Conservation (phyloP, 2,888 invertebrate species). For the Diaphora mendica region DNA sequence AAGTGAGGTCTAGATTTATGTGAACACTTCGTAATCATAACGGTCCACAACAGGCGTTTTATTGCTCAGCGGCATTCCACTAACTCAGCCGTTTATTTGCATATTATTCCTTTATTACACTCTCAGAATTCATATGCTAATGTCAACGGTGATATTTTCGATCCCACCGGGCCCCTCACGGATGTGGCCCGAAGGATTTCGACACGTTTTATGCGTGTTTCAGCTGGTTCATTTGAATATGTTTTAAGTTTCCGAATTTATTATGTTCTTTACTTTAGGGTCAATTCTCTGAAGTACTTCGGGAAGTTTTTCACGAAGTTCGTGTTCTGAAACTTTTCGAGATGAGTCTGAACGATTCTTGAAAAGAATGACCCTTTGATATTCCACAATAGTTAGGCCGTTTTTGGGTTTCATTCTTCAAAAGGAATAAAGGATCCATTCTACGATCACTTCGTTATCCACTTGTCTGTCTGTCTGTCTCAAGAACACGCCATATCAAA, state of each 20-base stretch:
- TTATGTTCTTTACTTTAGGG: slow-evolving; percentile 36
- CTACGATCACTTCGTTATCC: neutral
- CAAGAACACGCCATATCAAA: neutral
- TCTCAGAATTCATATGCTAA: slow-evolving; percentile 80
- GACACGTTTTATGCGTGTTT: slow-evolving; percentile 59
- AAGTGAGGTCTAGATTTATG: slow-evolving; percentile 54
- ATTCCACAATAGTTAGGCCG: neutral
- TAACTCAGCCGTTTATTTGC: slow-evolving; percentile 69
- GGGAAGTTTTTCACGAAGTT: slow-evolving; percentile 6
- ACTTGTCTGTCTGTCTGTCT: neutral
- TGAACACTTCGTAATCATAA: slow-evolving; percentile 61
- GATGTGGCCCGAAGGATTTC: slow-evolving; percentile 67
- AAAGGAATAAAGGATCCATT: neutral
- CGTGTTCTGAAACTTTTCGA: neutral
- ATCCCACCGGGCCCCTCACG: slow-evolving; percentile 63
- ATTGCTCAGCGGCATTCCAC: slow-evolving; percentile 61
- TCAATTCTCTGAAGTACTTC: slow-evolving; percentile 24
- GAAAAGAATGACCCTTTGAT: neutral
- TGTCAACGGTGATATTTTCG: slow-evolving; percentile 68
- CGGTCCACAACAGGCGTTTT: slow-evolving; percentile 60
- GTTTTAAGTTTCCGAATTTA: slow-evolving; percentile 52
- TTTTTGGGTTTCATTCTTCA: neutral
- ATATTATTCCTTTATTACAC: slow-evolving; percentile 83
- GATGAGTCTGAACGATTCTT: neutral
- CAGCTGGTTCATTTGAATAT: slow-evolving; percentile 54